Base-by-base conservation (phyloP, 1,140 invertebrate genomes). In the Lasaia peninsularis region DNA sequence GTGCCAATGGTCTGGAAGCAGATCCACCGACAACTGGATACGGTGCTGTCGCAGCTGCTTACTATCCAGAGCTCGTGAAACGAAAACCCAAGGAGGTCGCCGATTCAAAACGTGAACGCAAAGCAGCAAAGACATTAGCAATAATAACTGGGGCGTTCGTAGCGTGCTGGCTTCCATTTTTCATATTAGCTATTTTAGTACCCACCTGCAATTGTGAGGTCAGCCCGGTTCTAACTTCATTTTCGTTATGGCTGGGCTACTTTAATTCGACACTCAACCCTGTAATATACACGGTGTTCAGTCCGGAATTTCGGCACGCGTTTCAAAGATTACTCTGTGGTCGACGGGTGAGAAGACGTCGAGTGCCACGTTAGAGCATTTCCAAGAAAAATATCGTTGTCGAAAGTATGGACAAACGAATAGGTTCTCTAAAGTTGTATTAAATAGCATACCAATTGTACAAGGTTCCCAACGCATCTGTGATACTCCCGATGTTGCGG, bases 131-230 rank as follows among this genome's bases (percentile, higher is more conserved):
- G 86, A 98, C 96, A 14, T 89, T 98, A 65, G 96, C 96, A 66
- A 96, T 97, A 80, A 96, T 97, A 62, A 97, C 96, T 20, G 96
- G 96, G 32, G 95, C 95, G 44, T 97, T 97, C 84, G 94, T 97
- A 24, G 92, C 94, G 37, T 97, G 96, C 82, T 97, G 96, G 96
- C 89, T 96, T 65, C 96, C 96, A 7, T 97, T 97, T 81, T 98
- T 98, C 86, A 91, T 96, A n/a, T 92, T 95, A 73, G 95, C 96
- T 10, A 92, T 97, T n/a, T 86, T 96, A 34, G 91, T 96, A 77
- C 94, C 96, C 7, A 91, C 95, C 16, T 96, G 95, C 78, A 80
- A 88, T 56, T 91, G 89, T 62, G 74, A 90, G 59, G 86, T 91
- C 56, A 90, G 87, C 70, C 90, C 81, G 70, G 91, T 90, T 84